Base-by-base conservation (phyloP, 2,797 vertebrate species). In the Dermochelys coriacea region DNA sequence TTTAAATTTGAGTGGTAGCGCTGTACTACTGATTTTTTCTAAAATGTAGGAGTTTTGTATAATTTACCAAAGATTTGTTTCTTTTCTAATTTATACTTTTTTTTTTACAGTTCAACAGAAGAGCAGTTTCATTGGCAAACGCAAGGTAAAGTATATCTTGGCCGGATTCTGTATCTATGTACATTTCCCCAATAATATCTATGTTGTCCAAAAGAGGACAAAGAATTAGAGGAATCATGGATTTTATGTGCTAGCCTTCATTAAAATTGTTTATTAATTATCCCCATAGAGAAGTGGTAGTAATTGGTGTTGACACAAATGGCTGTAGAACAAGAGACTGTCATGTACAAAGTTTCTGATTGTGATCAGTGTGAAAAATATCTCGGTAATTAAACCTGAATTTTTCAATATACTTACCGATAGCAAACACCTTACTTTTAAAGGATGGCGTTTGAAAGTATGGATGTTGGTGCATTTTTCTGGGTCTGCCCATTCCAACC, bases 71-170 rank as follows among this genome's bases (percentile, higher is more conserved):
- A 89, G 25, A 6, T 2, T 9, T 50, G 7, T 89, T 31, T 27
- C 55, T 71, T 2, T 75, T 87, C 27, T 93, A 80, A 91, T 82
- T 34, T 16, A 25, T 14, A 92, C 85, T 97, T 93, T 86, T 91
- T 96, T 54, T 97, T 93, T 98, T 97, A 21, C 95, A 99, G 99
- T 98, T 99, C 99, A 61, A 97, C 99, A 91, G 99, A 99, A 97
- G 99, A 99, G 87, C 99, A 99, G 87, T 99, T 99, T 98, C 99
- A 99, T 93, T 99, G 99, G 99, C 99, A 99, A 93, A 98, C 99
- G 89, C 99, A 99, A 99, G 99, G 99, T 99, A 99, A 97, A 75
- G 21, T 82, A 78, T 3, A 45, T 54, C 77, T 89, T 94, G 49
- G 4, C 78, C 79, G 25, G 31, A 37, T 82, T 75, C 79, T 78